Base-by-base conservation (phyloP, 2,888 invertebrate genomes). In the Scaptomyza reducta region DNA sequence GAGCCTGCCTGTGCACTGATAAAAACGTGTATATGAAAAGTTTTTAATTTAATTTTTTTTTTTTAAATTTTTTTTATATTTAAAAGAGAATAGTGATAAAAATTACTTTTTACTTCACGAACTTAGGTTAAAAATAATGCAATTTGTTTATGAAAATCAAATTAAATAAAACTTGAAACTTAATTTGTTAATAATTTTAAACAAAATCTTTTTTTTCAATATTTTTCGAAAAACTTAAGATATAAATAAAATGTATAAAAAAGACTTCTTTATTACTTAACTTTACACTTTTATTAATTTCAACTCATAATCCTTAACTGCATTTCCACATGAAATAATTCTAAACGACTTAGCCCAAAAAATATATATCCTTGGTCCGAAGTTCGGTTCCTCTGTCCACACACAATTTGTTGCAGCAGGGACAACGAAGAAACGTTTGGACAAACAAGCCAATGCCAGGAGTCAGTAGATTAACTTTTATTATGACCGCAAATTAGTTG, bases 401-500 rank as follows among this genome's bases (percentile, higher is more conserved):
- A 35, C 42, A 73, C 74, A 66, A 70, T 74, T 74, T 49, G 70
- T 56, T 74, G 75, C 73, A 74, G 74, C 70, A 70, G 64, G 38
- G 63, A 42, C 56, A 70, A 31, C 46, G 50, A 9, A 16, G 10
- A 40, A 40, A 40, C 16, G 40, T 42, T 70, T 45, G 57, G 35
- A 44, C 31, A 33, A 61, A 58, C 58, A 62, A 55, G 69, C 57
- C 46, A 16, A 46, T 11, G 75, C 70, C 73, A 81, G 79, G 77
- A 89, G 86, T 87, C 82, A 87, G 85, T 87, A 84, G 87, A 89
- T 89, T 89, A 89, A 90, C 86, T 90, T 89, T 89, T 89, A 89
- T 89, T 88, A 88, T 89, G 83, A 83, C 90, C 89, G 82, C 89
- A 90, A 90, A 90, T 90, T 89, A 90, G 90, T 89, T 90, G 90